Conservation (phyloP, 2,113 vertebrate genomes). For the Grallaria varia region DNA sequence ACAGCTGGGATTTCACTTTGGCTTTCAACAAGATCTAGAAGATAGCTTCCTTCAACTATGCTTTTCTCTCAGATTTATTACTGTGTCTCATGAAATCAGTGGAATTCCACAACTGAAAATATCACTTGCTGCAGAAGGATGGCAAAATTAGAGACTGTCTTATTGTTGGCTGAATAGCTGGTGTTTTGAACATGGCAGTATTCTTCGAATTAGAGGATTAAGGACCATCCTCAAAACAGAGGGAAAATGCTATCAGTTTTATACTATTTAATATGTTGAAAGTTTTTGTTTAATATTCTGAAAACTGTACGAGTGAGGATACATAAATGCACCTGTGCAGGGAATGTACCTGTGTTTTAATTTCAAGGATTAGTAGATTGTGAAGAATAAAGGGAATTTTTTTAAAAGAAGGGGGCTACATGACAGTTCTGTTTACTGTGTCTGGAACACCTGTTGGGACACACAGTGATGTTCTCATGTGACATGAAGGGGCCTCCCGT, state of each 20-base stretch:
- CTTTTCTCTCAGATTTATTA: not conserved
- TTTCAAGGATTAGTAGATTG: not conserved
- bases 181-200: not conserved
- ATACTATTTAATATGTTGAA: slow-evolving; percentile 15
- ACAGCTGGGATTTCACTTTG: not conserved
- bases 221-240: not conserved
- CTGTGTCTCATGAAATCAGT: not conserved
- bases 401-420: not conserved
- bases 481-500: not conserved
- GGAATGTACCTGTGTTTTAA: not conserved
- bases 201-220: not conserved
- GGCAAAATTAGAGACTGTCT: not conserved
- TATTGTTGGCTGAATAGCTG: not conserved
- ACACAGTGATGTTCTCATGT: not conserved
- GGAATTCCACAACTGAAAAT: not conserved
- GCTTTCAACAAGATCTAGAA: not conserved
- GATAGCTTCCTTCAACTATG: not conserved
- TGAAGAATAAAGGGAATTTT: slow-evolving; percentile 39
- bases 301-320: not conserved
- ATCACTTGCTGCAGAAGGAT: not conserved
- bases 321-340: not conserved
- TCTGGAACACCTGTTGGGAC: not conserved
- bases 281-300: not conserved
- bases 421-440: not conserved
- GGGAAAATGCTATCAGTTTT: not conserved